Evolutionary conservation across 2,797 vertebrate species (phyloP).

Genomic region (Podarcis siculus): DNA sequence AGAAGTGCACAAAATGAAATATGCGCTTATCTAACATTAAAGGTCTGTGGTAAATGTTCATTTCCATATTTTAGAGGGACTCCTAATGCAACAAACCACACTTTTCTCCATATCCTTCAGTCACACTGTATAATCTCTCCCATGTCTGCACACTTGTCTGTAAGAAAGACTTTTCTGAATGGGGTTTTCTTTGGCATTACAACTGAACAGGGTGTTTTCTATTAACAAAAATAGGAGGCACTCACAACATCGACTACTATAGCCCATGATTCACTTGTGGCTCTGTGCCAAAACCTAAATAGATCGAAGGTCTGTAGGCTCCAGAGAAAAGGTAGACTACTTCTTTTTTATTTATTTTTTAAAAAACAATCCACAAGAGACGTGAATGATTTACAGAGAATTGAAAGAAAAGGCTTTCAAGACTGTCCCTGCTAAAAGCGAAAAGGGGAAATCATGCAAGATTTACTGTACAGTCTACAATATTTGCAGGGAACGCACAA

Average conservation of each 20-base stretch:
- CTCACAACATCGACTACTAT: constrained; percentile 47
- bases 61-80: constrained; percentile 50
- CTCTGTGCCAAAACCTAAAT: constrained; percentile 64
- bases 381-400: constrained; percentile 70
- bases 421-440: constrained; percentile 27
- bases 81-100: constrained; percentile 58
- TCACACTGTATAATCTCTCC: neutral
- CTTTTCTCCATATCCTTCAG: neutral
- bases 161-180: neutral
- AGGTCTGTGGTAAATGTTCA: constrained; percentile 46
- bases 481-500: constrained; percentile 12
- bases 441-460: constrained; percentile 42
- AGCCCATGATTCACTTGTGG: constrained; percentile 68
- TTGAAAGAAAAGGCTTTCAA: constrained; percentile 46
- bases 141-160: neutral
- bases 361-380: constrained; percentile 51
- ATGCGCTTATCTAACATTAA: neutral
- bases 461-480: constrained; percentile 44
- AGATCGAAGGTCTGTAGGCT: constrained; percentile 59
- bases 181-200: neutral
- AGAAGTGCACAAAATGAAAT: neutral
- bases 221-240: constrained; percentile 57
- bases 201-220: constrained; percentile 55
- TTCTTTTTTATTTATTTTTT: neutral
- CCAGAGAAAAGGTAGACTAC: constrained; percentile 57